Base-by-base conservation (phyloP, 1,140 invertebrate genomes). In the Pollicipes pollicipes region DNA sequence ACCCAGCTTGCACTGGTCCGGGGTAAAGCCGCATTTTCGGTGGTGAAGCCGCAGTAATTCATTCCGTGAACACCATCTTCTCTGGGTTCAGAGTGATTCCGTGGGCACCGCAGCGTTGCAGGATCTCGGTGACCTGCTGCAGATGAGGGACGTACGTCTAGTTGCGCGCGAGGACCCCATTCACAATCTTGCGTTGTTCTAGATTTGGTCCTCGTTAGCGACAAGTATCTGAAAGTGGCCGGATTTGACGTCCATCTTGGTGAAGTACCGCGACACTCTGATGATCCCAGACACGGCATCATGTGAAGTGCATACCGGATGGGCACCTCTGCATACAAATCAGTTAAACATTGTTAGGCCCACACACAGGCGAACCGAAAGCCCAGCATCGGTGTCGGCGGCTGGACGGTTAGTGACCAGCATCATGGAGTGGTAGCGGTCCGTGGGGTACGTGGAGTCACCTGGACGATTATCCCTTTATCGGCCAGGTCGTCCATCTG, bases 161-260 rank as follows among this genome's bases (percentile, higher is more conserved):
- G 37, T 73, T 69, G 68, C 69, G 71, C 16, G 69, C 69, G 26
- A 75, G 31, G 21, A 75, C 67, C 66, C 75, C 74, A 32, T 75
- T 73, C 28, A 75, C 74, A 16, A 75, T 73, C 30, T 73, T 76
- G 58, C 69, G 0, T 75, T 77, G 4, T 74, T 76, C 3, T 77
- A 66, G 37, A 73, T 63, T 58, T 74, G 72, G 35, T 72, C 73
- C 68, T 75, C 72, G 17, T 73, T 69, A 27, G 76, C 75, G 21
- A 79, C 70, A 8, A 72, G 64, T 8, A 78, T 70, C 30, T 75
- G 75, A 74, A 76, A 78, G 73, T 78, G 78, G 16, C 77, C 77
- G 28, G 76, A 72, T 37, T 74, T 76, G 0, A 74, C 74, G 70
- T 80, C 77, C 17, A 80, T 26, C 1, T 68, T 74, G 21, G 73